A percentile compares a stretch with the other conserved stretches of the same genome.
Evolutionary conservation across 1,140 invertebrate species (phyloP).

Genomic region (Nomia melanderi): DNA sequence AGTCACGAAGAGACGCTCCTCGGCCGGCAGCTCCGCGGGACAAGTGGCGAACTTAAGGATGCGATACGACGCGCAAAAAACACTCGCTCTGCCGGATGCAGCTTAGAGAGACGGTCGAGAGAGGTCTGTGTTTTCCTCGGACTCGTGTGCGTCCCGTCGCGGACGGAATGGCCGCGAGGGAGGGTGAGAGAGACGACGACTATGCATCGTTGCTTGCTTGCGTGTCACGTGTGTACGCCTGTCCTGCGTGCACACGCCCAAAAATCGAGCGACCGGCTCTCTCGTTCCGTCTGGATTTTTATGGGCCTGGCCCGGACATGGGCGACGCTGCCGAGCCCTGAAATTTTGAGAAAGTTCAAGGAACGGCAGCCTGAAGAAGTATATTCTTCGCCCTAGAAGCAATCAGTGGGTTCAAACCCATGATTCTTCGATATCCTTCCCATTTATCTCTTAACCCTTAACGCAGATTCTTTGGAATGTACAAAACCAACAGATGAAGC

Average conservation of each 20-base stretch:
- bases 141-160: slow-evolving; percentile 10
- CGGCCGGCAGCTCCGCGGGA: slow-evolving; percentile 40
- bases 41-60: slow-evolving; percentile 65
- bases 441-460: too few relatives aligned
- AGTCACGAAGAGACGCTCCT: slow-evolving; percentile 13
- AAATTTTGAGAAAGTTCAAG: background rate
- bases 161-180: too few relatives aligned
- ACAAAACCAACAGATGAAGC: too few relatives aligned
- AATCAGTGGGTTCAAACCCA: too few relatives aligned
- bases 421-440: too few relatives aligned
- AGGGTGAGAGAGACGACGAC: background rate
- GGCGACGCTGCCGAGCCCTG: background rate
- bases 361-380: too few relatives aligned
- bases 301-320: background rate
- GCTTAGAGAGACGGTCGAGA: slow-evolving; percentile 57
- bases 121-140: slow-evolving; percentile 17
- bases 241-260: slow-evolving; percentile 30
- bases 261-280: slow-evolving; percentile 34
- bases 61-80: slow-evolving; percentile 65
- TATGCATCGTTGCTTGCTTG: background rate
- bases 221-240: background rate
- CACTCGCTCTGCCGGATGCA: slow-evolving; percentile 70
- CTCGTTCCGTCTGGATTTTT: slow-evolving; percentile 45
- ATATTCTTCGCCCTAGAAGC: too few relatives aligned
- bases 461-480: too few relatives aligned